Base-by-base conservation (phyloP, 1,140 invertebrate genomes). In the Leptopilina boulardi region DNA sequence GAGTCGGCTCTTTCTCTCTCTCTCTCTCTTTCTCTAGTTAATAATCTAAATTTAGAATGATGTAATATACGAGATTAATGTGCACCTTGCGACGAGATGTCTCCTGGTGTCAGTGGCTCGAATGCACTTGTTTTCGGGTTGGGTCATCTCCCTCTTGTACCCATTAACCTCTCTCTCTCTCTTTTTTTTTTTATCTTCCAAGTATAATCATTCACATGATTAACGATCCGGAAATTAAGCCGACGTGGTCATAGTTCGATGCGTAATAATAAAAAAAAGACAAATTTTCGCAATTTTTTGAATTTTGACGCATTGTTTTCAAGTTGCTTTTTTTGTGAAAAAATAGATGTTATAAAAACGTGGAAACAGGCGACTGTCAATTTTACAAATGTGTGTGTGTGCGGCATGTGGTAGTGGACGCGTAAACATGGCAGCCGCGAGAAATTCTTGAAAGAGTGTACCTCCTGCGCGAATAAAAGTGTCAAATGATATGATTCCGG, bases 401-500 rank as follows among this genome's bases (percentile, higher is more conserved):
- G 59, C 56, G 15, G 59, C 30, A 21, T 54, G n/a, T n/a, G 34
- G 9, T 38, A 38, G 34, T 38, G 34, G 44, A 54, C n/a, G 26
- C 30, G 30, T 59, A 74, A 70, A 75, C 38, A 75, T 70, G 70
- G 70, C 70, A 54, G 30, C 18, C 76, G n/a, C 18, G 21, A 54
- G 21, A n/a, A 30, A 66, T 3, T 23, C 11, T 0, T 21, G 21
- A 26, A 51, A 23, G n/a, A n/a, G 59, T 44, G 4, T n/a, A 13
- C 15, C 70, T 6, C 70, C 9, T 18, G n/a, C n/a, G n/a, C n/a
- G n/a, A n/a, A n/a, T 44, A 15, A 15, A 30, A 34, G 23, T 70
- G 19, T n/a, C n/a, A n/a, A n/a, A n/a, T n/a, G n/a, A n/a, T n/a
- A 34, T 70, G 72, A 47, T 8, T 54, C 10, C n/a, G 26, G 44